Base-by-base conservation (phyloP, 1,140 invertebrate genomes). In the Choristoneura fumiferana region DNA sequence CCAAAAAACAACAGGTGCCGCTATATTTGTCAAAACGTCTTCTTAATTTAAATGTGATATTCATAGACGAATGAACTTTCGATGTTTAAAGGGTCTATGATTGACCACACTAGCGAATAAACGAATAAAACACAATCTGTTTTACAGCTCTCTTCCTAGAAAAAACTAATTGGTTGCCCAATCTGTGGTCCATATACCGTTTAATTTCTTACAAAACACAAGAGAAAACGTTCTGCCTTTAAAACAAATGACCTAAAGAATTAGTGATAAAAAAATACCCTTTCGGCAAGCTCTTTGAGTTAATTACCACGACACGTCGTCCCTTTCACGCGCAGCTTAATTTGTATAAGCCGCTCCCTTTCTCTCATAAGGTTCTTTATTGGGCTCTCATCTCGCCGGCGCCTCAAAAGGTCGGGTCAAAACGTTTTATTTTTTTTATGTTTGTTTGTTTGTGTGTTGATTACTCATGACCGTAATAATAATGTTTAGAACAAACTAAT, bases 271-370 rank as follows among this genome's bases (percentile, higher is more conserved):
- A 67, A 70, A 73, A 69, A 63, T 61, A 63, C 61, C 65, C 73
- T 84, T 84, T 87, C 84, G 84, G 84, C 81, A 72, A 79, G 69
- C 67, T 73, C 78, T 83, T 83, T 82, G 80, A 75, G 75, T 82
- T 87, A 84, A 84, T 83, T 84, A 84, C 74, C 58, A 53, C 67
- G 58, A 62, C 39, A 53, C 53, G 61, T 55, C 22, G 56, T 67
- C 76, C 54, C 69, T 72, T 61, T 78, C 67, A 36, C 54, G 54
- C 67, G 33, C 18, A n/a, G 17, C 45, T n/a, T 34, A 54, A 49
- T 53, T 14, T 13, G 14, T 3, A 49, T 73, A 38, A 54, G 6
- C 18, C 61, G 55, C 37, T 79, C 75, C 60, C 63, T 45, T 58
- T 53, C 63, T 60, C 65, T 49, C 43, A 49, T 49, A 18, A 49